Evolutionary conservation across 2,113 vertebrate genomes (phyloP).

Genomic region (Eonycteris spelaea): DNA sequence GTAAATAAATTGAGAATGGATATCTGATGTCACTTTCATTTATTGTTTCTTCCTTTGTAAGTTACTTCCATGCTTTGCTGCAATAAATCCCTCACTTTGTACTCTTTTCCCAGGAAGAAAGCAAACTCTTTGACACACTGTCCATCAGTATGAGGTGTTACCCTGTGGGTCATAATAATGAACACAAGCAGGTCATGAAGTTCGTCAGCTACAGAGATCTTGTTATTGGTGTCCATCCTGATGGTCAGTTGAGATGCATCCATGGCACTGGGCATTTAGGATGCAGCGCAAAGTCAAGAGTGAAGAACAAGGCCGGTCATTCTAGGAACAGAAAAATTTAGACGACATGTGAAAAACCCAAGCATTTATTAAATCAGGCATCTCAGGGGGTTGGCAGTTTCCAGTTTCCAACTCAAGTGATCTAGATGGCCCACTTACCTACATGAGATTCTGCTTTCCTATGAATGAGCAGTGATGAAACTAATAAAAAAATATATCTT

Average conservation of each 20-base stretch:
- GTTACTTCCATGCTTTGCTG: not conserved
- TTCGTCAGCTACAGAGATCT: not conserved
- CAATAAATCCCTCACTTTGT: not conserved
- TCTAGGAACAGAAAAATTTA: not conserved
- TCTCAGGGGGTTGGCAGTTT: not conserved
- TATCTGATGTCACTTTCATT: not conserved
- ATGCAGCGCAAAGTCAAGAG: not conserved
- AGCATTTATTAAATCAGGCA: not conserved
- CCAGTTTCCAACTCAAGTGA: not conserved
- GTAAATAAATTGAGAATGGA: not conserved
- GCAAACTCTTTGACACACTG: not conserved
- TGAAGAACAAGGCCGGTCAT: not conserved
- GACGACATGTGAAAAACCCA: not conserved
- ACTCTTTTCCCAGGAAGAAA: not conserved
- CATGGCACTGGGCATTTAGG: not conserved
- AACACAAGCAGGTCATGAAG: not conserved
- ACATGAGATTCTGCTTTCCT: not conserved
- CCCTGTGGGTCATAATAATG: not conserved
- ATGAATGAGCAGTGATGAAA: not conserved
- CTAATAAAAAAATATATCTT: constrained; percentile 8
- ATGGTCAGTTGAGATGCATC: not conserved
- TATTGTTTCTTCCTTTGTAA: not conserved
- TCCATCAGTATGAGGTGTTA: not conserved
- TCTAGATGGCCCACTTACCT: not conserved
- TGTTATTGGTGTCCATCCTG: not conserved